Evolutionary conservation across 2,888 invertebrate species (phyloP).

Genomic region (Athalia rosae): DNA sequence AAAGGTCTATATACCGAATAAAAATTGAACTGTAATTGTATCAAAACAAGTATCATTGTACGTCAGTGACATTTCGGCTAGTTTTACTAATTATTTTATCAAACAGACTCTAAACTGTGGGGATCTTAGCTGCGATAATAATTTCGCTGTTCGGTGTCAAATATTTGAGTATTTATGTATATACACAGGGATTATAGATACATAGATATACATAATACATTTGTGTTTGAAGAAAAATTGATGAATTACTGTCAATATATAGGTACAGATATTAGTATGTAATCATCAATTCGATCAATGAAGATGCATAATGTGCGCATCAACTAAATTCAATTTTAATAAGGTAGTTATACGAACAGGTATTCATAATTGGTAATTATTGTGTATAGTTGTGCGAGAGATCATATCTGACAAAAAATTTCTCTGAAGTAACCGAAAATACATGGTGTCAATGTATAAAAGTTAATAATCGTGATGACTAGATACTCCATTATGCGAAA

Average conservation of each 20-base stretch:
- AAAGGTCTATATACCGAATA: not conserved
- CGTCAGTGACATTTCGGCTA: not conserved
- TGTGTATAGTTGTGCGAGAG: constrained; percentile 41
- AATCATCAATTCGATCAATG: constrained; percentile 23
- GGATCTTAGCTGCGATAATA: not conserved
- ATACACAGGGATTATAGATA: not conserved
- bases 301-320: constrained; percentile 40
- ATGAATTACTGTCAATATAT: constrained; percentile 9
- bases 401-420: constrained; percentile 45
- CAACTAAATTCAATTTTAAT: constrained; percentile 1
- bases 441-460: constrained; percentile 54
- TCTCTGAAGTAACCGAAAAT: constrained; percentile 48
- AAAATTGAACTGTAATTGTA: not conserved
- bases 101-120: not conserved
- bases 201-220: constrained; percentile 7
- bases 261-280: not conserved
- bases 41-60: not conserved
- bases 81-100: not conserved
- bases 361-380: constrained; percentile 30
- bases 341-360: constrained; percentile 24
- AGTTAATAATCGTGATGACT: constrained; percentile 51
- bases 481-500: constrained; percentile 48
- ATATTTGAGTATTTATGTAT: constrained; percentile 51
- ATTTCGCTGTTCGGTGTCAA: constrained; percentile 14
- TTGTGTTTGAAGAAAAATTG: constrained; percentile 10